phyloP scores from a whole-genome alignment of 2,113 vertebrate genomes.

The Melospiza georgiana region DNA sequence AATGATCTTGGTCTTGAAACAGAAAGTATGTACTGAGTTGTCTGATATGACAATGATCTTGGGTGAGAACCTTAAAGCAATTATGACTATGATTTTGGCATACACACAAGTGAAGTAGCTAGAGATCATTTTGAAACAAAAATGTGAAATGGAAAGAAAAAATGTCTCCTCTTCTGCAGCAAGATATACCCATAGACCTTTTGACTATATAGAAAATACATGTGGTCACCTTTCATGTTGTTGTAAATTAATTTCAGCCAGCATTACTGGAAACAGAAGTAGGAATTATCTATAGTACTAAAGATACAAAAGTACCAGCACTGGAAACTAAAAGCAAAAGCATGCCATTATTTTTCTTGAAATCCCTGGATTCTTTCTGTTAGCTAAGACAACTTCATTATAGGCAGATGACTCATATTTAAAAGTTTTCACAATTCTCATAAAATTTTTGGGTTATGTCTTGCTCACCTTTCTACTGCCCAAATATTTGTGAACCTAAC shows the following conservation, averaged over 20 bases:
- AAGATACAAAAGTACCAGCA: neutral
- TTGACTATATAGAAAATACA: neutral
- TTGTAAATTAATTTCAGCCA: neutral
- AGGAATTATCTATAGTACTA: neutral
- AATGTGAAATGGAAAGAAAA: neutral
- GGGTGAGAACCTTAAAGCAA: neutral
- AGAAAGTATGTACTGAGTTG: neutral
- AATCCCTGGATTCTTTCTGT: neutral
- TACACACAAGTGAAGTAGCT: neutral
- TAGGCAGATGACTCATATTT: neutral
- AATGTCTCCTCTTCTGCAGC: neutral
- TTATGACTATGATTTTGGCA: neutral
- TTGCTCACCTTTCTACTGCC: neutral
- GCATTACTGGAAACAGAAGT: neutral
- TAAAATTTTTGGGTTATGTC: neutral
- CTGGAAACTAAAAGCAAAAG: neutral
- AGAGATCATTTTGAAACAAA: neutral
- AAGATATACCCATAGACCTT: neutral
- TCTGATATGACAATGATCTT: neutral
- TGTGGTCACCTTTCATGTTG: neutral
- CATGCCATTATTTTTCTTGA: neutral
- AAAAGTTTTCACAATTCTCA: neutral
- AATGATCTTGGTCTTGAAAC: neutral
- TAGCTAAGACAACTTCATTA: neutral
- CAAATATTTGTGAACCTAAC: neutral